Conservation (phyloP, 1,140 invertebrate species). For the Subanguina moxae region DNA sequence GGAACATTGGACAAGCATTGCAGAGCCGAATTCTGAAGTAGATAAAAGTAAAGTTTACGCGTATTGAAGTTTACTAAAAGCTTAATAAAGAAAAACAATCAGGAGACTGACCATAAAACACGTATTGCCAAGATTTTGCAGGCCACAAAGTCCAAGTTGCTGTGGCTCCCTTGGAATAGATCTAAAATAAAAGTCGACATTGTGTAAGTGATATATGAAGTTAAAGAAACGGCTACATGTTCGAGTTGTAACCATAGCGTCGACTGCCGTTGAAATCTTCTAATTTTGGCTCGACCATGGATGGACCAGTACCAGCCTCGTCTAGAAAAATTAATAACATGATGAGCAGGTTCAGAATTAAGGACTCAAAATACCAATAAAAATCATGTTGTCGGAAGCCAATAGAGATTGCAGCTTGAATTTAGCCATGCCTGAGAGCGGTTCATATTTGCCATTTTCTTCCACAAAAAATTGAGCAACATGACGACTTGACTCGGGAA, state of each 20-base stretch:
- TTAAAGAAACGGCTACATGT: background rate
- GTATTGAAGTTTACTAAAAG: no score
- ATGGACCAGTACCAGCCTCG: background rate
- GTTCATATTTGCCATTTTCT: constrained; percentile 22
- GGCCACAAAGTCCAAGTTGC: constrained; percentile 44
- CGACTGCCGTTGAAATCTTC: background rate
- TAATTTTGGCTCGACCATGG: background rate
- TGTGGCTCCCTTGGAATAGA: background rate
- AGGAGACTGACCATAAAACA: constrained; percentile 64
- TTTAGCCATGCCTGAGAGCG: background rate
- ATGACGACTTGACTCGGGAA: constrained; percentile 15
- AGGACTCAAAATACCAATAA: no score
- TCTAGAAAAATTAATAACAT: constrained; percentile 16
- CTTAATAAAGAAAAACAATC: no score
- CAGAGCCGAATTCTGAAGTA: constrained; percentile 38
- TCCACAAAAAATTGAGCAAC: constrained; percentile 33
- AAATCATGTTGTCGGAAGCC: no score
- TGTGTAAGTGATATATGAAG: background rate
- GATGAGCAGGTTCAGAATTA: no score
- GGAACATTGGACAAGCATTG: constrained; percentile 65
- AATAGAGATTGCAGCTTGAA: no score
- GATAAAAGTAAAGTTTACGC: background rate
- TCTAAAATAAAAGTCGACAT: background rate
- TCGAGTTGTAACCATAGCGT: constrained; percentile 1
- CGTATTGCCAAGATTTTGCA: constrained; percentile 67